A percentile compares a stretch with the other conserved stretches of the same genome.
Evolutionary conservation across 2,797 vertebrate species (phyloP).

Genomic region (Remorina albescens): DNA sequence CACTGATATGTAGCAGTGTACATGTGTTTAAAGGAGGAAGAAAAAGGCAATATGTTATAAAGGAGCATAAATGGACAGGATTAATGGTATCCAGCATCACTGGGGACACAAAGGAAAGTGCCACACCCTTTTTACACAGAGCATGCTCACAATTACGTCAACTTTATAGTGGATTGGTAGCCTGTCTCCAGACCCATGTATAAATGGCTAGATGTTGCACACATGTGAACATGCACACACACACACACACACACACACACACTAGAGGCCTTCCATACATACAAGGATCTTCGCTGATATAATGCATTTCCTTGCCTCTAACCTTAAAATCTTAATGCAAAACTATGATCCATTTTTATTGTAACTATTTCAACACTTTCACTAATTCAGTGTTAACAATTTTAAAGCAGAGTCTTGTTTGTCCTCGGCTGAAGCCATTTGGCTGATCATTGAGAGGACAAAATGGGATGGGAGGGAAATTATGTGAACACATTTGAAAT

Average conservation of each 20-base stretch:
- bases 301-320: background rate
- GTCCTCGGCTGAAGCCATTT: background rate
- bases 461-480: background rate
- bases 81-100: conserved; percentile 31
- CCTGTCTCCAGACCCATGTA: conserved; percentile 52
- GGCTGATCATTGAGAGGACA: background rate
- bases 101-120: conserved; percentile 46
- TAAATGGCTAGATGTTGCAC: conserved; percentile 35
- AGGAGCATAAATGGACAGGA: background rate
- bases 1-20: background rate
- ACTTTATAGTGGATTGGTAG: conserved; percentile 44
- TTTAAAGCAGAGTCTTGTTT: background rate
- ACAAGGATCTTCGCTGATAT: background rate
- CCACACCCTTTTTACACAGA: conserved; percentile 72
- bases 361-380: no score
- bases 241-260: conserved; percentile 1
- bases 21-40: conserved; percentile 6
- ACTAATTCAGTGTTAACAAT: background rate
- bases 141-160: conserved; percentile 78
- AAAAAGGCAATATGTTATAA: background rate
- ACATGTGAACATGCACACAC: background rate
- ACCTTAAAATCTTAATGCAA: background rate
- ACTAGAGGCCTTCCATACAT: background rate
- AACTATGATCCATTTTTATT: background rate
- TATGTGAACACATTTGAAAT: background rate